Evolutionary conservation across 2,888 invertebrate genomes (phyloP), one percentile per base, ranked within the genome.

Genomic region (Hirtodrosophila cameraria): DNA sequence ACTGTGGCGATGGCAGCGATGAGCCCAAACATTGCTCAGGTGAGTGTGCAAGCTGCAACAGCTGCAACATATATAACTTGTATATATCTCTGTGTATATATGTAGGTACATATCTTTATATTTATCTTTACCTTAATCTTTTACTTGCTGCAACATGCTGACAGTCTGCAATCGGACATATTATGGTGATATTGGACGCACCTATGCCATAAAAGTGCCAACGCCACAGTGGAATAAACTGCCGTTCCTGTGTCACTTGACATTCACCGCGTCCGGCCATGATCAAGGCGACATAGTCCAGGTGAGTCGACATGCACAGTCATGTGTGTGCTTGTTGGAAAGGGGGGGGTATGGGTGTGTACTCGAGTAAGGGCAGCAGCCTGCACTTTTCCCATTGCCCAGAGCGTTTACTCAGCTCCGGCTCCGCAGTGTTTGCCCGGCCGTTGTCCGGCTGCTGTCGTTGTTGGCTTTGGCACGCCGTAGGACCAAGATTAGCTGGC

Each of bases 281-380:
- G 94, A 94, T 84, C 96, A 96, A 91, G 97, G 97, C 58, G 97
- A 97, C 91, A 94, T 97, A 76, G 96, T 97, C 64, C 97, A 97
- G 93, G 94, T 94, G 91, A 91, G 88, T 84, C 50, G 30, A 50
- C 49, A 48, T 18, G 8, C 28, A 35, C 28, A 41, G 33, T 16
- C 33, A 52, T 8, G 27, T 36, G 18, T 7, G 1, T 8, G 31
- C 18, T 15, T 3, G 9, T 1, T 1, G 7, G 5, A 8, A 11
- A 5, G 13, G 3, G 4, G 5, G 16, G 13, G 13, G 3, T n/a
- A 11, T n/a, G 1, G 9, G n/a, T 43, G 23, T 41, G 8, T 28
- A 18, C 9, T 28, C 8, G 5, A 9, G n/a, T 9, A 6, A 7
- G 3, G 18, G 12, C 2, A 18, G 12, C 1, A 25, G 8, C 12